Percentiles rank a stretch among this genome's conserved stretches.
Conservation (phyloP, 2,888 invertebrate species). For the Stenodera caucasica region DNA sequence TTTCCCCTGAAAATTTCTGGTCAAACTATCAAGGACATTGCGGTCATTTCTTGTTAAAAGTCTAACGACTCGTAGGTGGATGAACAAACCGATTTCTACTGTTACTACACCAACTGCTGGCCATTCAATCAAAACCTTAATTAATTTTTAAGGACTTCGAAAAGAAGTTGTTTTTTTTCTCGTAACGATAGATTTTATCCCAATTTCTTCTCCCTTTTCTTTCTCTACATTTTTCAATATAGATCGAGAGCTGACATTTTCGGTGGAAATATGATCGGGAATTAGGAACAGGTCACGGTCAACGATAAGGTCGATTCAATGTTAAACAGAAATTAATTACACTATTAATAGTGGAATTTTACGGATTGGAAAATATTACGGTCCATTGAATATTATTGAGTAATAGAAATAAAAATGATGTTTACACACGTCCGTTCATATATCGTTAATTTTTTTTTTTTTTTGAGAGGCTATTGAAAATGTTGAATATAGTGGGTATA, state of each 20-base stretch:
- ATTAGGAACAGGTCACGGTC: neutral
- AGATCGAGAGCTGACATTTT: neutral
- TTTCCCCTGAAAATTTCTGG: constrained; percentile 35
- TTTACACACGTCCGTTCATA: neutral
- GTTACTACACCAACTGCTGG: neutral
- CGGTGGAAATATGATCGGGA: neutral
- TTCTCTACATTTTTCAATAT: neutral
- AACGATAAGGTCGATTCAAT: neutral
- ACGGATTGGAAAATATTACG: neutral
- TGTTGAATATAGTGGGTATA: neutral
- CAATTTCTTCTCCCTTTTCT: neutral
- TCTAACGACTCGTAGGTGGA: constrained; percentile 21
- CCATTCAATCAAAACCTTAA: constrained; percentile 22
- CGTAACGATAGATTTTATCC: neutral
- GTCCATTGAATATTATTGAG: neutral
- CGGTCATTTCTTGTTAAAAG: constrained; percentile 29
- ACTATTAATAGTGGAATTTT: no score
- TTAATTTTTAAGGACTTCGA: constrained; percentile 18
- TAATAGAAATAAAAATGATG: neutral
- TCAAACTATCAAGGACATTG: constrained; percentile 38
- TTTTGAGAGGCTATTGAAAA: neutral
- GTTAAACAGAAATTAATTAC: neutral
- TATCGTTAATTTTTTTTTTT: neutral
- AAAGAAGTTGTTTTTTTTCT: neutral
- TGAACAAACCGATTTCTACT: neutral